Percentiles rank a stretch among this genome's conserved stretches.
phyloP scores from a whole-genome alignment of 2,888 invertebrate species.

The Salpingus planirostris region DNA sequence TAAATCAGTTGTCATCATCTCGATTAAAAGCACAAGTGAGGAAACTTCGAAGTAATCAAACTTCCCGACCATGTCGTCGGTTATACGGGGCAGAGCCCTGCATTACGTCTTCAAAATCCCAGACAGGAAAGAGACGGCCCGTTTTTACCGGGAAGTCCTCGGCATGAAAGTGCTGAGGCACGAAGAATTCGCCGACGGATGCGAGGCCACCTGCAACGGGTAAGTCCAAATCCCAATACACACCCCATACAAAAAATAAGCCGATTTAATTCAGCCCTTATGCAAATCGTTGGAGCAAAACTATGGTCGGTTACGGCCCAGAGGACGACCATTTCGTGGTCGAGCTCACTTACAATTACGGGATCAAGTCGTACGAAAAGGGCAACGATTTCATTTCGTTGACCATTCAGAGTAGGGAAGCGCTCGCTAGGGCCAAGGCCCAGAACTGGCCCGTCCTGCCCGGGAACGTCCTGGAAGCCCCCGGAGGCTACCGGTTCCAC shows the following conservation, averaged over 20 bases:
- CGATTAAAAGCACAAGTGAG: too few species aligned
- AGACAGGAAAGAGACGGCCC: slow-evolving; percentile 72
- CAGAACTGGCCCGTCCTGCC: slow-evolving; percentile 64
- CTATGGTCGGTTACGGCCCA: slow-evolving; percentile 96
- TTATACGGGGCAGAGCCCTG: slow-evolving; percentile 80
- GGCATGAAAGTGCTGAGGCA: slow-evolving; percentile 96
- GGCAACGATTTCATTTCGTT: slow-evolving; percentile 91
- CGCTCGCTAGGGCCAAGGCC: slow-evolving; percentile 61
- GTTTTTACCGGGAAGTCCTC: slow-evolving; percentile 82
- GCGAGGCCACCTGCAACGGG: slow-evolving; percentile 97
- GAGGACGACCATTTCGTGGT: slow-evolving; percentile 93
- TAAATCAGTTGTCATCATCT: too few species aligned
- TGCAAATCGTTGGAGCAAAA: slow-evolving; percentile 97
- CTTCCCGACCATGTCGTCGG: too few species aligned
- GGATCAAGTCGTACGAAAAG: slow-evolving; percentile 72
- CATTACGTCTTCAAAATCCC: slow-evolving; percentile 97
- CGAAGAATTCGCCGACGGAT: slow-evolving; percentile 95
- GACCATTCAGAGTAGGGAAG: slow-evolving; percentile 71
- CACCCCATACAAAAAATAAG: background rate
- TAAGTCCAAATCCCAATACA: slow-evolving; percentile 38
- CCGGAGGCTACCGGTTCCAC: slow-evolving; percentile 86
- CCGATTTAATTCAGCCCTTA: slow-evolving; percentile 63
- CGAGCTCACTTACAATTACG: slow-evolving; percentile 97
- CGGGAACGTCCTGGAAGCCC: slow-evolving; percentile 63
- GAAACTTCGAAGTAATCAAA: too few species aligned